Conservation (phyloP, 2,797 vertebrate genomes). For the Percopsis omiscomaycus region DNA sequence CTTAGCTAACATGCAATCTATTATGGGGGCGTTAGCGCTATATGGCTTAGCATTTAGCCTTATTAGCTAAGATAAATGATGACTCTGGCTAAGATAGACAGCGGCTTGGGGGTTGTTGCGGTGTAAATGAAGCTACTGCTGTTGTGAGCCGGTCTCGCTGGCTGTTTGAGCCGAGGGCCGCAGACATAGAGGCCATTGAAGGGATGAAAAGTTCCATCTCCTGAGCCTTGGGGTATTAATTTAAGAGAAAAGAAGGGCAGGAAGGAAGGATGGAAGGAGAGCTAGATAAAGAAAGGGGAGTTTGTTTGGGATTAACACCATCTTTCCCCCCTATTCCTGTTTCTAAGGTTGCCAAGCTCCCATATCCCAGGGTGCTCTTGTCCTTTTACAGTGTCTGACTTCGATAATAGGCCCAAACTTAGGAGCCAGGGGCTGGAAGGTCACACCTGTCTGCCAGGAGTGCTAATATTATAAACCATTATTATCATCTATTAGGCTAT, state of each 20-base stretch:
- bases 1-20: not conserved
- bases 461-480: conserved; percentile 31
- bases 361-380: conserved; percentile 20
- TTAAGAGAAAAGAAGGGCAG: conserved; percentile 22
- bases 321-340: conserved; percentile 30
- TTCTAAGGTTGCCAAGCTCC: conserved; percentile 36
- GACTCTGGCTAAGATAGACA: not conserved
- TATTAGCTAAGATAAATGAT: conserved; percentile 9
- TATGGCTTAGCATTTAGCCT: conserved; percentile 16
- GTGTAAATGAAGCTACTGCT: conserved; percentile 23
- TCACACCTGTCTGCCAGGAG: conserved; percentile 27
- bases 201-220: conserved; percentile 85
- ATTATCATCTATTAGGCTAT: conserved; percentile 18
- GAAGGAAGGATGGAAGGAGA: conserved; percentile 13
- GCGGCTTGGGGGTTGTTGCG: not conserved
- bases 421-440: conserved; percentile 33
- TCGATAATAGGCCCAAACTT: not conserved
- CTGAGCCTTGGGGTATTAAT: conserved; percentile 52
- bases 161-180: conserved; percentile 83
- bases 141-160: conserved; percentile 74
- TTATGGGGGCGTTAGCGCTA: not conserved
- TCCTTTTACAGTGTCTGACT: not conserved
- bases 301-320: conserved; percentile 7
- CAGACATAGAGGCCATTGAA: conserved; percentile 88
- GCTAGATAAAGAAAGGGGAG: conserved; percentile 24